These are phyloP conservation scores for Nylanderia fulva DNA, from an alignment of 1,140 invertebrate genomes.

Conservation along the genomic window DNA sequence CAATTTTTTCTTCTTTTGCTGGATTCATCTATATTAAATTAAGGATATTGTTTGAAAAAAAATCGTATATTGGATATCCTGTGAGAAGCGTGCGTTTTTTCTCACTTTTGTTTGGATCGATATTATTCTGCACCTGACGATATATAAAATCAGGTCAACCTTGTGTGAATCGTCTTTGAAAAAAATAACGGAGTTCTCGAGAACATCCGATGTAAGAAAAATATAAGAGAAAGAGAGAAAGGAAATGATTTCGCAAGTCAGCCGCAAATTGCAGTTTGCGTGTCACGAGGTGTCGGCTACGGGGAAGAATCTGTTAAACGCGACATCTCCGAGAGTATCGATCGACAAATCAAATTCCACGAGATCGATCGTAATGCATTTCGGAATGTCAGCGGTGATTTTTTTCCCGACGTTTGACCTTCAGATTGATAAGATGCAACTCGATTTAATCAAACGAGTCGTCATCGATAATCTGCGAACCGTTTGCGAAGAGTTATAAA, in stretches of 20 bases:
- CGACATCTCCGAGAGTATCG: conserved; percentile 14
- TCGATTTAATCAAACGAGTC: conserved; percentile 3
- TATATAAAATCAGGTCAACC: conserved; percentile 43
- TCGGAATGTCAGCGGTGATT: not conserved
- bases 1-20: too few species aligned
- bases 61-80: not conserved
- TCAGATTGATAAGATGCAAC: conserved; percentile 19
- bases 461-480: conserved; percentile 23
- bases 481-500: conserved; percentile 7
- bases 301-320: conserved; percentile 65
- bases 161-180: conserved; percentile 65
- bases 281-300: conserved; percentile 66
- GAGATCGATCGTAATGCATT: conserved; percentile 40
- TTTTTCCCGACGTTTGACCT: not conserved
- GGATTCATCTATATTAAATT: not conserved
- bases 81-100: not conserved
- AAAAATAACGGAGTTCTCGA: conserved; percentile 47
- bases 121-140: not conserved
- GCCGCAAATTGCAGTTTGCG: conserved; percentile 71
- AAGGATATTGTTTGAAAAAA: not conserved
- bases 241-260: conserved; percentile 35
- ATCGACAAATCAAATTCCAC: conserved; percentile 40
- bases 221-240: not conserved
- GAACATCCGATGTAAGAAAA: conserved; percentile 16
- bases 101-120: conserved; percentile 18